Percentiles rank a stretch among this genome's conserved stretches.
Conservation (phyloP, 2,113 vertebrate species). For the Oenanthe oenanthe region DNA sequence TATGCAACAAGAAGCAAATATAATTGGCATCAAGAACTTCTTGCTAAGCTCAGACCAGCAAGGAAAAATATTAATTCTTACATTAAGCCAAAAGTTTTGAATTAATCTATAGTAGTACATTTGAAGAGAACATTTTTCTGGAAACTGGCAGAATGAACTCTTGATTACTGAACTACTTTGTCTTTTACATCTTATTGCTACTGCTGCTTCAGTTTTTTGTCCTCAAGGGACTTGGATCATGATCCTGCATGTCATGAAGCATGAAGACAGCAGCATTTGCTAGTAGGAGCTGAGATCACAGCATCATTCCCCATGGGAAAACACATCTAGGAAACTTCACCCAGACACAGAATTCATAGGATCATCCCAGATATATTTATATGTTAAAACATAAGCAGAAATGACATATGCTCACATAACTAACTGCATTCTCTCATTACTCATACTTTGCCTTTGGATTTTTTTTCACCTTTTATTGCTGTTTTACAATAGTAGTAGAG, state of each 20-base stretch:
- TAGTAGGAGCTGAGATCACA: neutral
- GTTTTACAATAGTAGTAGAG: neutral
- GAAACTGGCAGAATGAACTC: neutral
- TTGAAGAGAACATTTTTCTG: neutral
- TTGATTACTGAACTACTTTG: neutral
- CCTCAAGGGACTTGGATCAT: neutral
- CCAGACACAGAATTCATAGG: neutral
- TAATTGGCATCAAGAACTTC: neutral
- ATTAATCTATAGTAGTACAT: neutral
- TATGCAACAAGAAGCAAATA: neutral
- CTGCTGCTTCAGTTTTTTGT: neutral
- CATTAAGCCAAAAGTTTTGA: neutral
- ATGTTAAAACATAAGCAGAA: neutral
- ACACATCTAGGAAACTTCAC: neutral
- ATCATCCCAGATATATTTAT: neutral
- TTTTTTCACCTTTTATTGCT: constrained; percentile 5
- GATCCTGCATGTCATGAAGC: neutral
- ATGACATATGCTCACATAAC: neutral
- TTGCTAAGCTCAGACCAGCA: neutral
- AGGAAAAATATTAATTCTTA: neutral
- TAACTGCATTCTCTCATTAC: neutral
- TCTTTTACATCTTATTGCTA: neutral
- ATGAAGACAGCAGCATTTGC: neutral
- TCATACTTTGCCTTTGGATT: neutral
- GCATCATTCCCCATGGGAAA: neutral